Base-by-base conservation (phyloP, 1,140 invertebrate species). In the Zaprionus camerounensis region DNA sequence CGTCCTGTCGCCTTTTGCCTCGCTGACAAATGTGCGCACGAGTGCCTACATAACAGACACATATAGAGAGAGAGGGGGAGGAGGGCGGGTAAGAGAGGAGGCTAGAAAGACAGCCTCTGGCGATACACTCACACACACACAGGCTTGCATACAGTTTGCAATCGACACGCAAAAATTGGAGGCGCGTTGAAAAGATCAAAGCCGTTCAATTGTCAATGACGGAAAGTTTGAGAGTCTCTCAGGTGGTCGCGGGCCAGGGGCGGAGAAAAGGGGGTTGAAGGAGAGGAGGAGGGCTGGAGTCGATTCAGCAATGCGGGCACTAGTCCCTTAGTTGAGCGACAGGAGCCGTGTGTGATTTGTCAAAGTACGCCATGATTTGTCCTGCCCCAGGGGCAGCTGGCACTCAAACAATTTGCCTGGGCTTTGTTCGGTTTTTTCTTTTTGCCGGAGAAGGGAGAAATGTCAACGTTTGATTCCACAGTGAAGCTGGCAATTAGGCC, bases 161-260 rank as follows among this genome's bases (percentile, higher is more conserved):
- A 90, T 82, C 85, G 78, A 88, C 81, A 85, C 78, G 72, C 78
- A 77, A 82, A 90, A 90, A 90, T 80, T 85, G 79, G 71, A 76
- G 64, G 69, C 67, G 76, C 76, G 81, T 71, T 81, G 81, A 85
- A 85, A 90, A 90, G 85, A 90, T 90, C 85, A 90, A 90, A 90
- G 85, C 72, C 76, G 67, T 90, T 90, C 82, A 85, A 90, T 90
- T 90, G 85, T 80, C 85, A 90, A 70, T 77, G 76, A 67, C 62
- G 72, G 75, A 71, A 76, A 90, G 64, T 63, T 71, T 53, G 49
- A 79, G 84, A 68, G 71, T 65, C 44, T 64, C 46, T 53, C 72
- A 58, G 57, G 31, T 66, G 44, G 44, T 6, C 41, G 44, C 28
- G 59, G 26, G 13, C 17, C 22, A 31, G 9, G 38, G 6, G 36